Evolutionary conservation across 1,140 invertebrate species (phyloP).

Genomic region (Limonius californicus): DNA sequence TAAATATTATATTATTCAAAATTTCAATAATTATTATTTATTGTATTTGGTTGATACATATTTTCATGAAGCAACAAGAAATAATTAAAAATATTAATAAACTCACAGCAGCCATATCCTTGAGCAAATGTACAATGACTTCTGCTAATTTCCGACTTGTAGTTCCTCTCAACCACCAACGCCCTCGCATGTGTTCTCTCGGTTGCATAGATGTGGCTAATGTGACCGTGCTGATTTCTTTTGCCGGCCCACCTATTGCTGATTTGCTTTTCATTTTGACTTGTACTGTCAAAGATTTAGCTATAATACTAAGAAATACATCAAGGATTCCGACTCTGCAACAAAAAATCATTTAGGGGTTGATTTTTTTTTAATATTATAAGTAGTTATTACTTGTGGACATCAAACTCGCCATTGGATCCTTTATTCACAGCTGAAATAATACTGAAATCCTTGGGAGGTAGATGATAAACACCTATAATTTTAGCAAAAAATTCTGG

Average conservation of each 20-base stretch:
- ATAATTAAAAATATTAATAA: slow-evolving; percentile 22
- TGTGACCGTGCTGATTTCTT: slow-evolving; percentile 60
- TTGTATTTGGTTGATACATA: not conserved
- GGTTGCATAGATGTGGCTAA: slow-evolving; percentile 58
- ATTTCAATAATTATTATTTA: not conserved
- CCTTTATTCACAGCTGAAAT: slow-evolving; percentile 51
- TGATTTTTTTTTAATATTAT: not conserved
- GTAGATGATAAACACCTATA: slow-evolving; percentile 63
- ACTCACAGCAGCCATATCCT: slow-evolving; percentile 87
- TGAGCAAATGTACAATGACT: slow-evolving; percentile 81
- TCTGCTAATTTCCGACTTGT: slow-evolving; percentile 81
- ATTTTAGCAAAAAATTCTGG: slow-evolving; percentile 64
- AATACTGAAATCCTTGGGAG: slow-evolving; percentile 76
- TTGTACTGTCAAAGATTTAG: slow-evolving; percentile 82
- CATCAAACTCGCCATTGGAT: slow-evolving; percentile 56
- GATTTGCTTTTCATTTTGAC: slow-evolving; percentile 71
- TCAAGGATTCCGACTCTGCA: slow-evolving; percentile 68
- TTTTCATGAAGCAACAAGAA: slow-evolving; percentile 7
- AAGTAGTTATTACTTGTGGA: slow-evolving; percentile 49
- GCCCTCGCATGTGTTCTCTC: slow-evolving; percentile 53
- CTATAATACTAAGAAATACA: slow-evolving; percentile 81
- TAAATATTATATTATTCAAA: slow-evolving; percentile 5
- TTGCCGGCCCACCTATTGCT: slow-evolving; percentile 51
- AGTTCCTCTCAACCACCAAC: slow-evolving; percentile 84
- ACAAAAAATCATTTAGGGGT: slow-evolving; percentile 16